phyloP scores from a whole-genome alignment of 2,113 vertebrate genomes.

The Trinectes maculatus region DNA sequence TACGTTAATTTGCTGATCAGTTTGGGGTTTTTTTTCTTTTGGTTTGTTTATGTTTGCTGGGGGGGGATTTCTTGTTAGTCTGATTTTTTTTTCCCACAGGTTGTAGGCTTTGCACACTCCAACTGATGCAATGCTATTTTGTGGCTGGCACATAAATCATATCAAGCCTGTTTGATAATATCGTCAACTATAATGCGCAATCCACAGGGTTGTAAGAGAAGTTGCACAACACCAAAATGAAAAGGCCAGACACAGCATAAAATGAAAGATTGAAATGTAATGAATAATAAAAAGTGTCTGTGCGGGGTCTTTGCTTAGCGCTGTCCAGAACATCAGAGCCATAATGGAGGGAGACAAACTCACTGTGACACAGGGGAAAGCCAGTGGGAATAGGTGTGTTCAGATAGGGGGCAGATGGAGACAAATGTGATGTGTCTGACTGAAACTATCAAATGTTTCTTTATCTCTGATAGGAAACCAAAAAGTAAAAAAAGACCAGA shows the following conservation, averaged over 20 bases:
- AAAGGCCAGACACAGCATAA: slow-evolving; percentile 29
- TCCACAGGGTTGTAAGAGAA: neutral
- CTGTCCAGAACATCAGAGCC: slow-evolving; percentile 50
- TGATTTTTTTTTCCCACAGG: neutral
- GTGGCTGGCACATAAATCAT: neutral
- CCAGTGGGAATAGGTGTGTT: slow-evolving; percentile 61
- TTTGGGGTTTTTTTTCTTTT: slow-evolving; percentile 7
- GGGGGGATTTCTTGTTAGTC: neutral
- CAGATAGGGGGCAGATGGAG: slow-evolving; percentile 54
- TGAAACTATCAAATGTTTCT: slow-evolving; percentile 5
- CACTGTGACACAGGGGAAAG: slow-evolving; percentile 54
- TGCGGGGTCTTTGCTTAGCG: slow-evolving; percentile 23
- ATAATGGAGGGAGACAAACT: slow-evolving; percentile 71
- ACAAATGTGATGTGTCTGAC: slow-evolving; percentile 55
- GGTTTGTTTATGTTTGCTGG: neutral
- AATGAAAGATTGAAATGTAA: slow-evolving; percentile 49
- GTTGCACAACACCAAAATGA: slow-evolving; percentile 16
- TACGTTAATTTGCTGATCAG: neutral
- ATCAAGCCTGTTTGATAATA: neutral
- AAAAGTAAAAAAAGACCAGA: neutral
- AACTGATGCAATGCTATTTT: neutral
- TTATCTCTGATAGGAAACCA: neutral
- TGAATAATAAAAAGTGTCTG: slow-evolving; percentile 59
- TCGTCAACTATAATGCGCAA: no score
- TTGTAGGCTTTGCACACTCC: neutral